A percentile compares a stretch with the other conserved stretches of the same genome.
These are phyloP conservation scores for Caenorhabditis virilis DNA, from an alignment of 2,888 invertebrate species.

Conservation along the genomic window DNA sequence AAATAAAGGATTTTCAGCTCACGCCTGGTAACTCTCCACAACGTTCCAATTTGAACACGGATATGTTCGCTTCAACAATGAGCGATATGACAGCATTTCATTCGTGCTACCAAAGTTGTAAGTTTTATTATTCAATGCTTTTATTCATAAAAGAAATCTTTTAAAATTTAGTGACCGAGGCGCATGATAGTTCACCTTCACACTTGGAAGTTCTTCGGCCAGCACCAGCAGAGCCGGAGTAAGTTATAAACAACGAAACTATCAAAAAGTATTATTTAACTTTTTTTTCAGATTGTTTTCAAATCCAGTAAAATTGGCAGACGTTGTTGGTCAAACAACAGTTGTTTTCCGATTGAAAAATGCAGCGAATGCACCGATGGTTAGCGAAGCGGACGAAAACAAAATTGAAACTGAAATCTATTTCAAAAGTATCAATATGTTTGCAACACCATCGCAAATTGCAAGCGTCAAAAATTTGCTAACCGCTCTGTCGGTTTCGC, in stretches of 20 bases:
- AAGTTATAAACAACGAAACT: conserved; percentile 1
- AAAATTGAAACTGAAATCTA: conserved; percentile 56
- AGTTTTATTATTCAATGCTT: conserved; percentile 2
- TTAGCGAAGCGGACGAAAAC: conserved; percentile 29
- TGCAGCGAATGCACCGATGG: conserved; percentile 12
- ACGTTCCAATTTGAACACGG: conserved; percentile 34
- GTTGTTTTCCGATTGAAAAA: conserved; percentile 48
- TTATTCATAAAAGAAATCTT: conserved; percentile 5
- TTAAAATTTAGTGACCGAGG: no score
- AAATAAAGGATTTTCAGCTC: no score
- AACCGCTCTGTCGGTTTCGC: conserved; percentile 5
- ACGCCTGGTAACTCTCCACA: conserved; percentile 21
- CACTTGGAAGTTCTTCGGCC: conserved; percentile 27
- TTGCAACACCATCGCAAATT: conserved; percentile 53
- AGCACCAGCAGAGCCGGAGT: conserved; percentile 22
- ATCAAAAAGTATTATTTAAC: neutral
- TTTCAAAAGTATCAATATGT: conserved; percentile 40
- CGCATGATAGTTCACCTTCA: no score
- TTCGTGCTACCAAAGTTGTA: conserved; percentile 38
- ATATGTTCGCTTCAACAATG: conserved; percentile 34
- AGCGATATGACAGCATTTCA: conserved; percentile 40
- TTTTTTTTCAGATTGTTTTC: conserved; percentile 40
- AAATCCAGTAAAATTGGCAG: conserved; percentile 53
- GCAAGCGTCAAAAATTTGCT: conserved; percentile 39
- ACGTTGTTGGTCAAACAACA: conserved; percentile 41